Evolutionary conservation across 1,140 invertebrate species (phyloP).

Genomic region (Euura saliciscinereae): DNA sequence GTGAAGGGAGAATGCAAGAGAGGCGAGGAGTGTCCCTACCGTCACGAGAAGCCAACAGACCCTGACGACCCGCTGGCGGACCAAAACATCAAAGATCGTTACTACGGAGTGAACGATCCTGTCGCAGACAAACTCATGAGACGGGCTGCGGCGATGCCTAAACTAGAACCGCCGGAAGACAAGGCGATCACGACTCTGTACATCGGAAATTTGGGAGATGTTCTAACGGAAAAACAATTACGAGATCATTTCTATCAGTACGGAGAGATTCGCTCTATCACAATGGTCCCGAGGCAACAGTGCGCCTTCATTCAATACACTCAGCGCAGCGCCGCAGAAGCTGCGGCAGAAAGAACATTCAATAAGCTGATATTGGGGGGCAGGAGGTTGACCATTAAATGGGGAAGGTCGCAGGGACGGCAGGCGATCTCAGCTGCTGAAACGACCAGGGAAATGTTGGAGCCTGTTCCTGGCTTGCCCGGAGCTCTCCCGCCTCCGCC

Average conservation of each 20-base stretch:
- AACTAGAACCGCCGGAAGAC: slow-evolving; percentile 94
- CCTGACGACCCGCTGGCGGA: slow-evolving; percentile 98
- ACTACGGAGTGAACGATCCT: slow-evolving; percentile 98
- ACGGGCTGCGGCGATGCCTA: slow-evolving; percentile 91
- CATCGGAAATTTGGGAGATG: slow-evolving; percentile 90
- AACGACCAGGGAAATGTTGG: slow-evolving; percentile 63
- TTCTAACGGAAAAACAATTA: slow-evolving; percentile 89
- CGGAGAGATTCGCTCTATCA: slow-evolving; percentile 96
- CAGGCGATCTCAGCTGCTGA: slow-evolving; percentile 60
- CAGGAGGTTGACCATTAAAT: slow-evolving; percentile 91
- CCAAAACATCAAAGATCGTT: slow-evolving; percentile 99
- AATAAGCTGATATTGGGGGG: slow-evolving; percentile 92
- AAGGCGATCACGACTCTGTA: slow-evolving; percentile 96
- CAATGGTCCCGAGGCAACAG: slow-evolving; percentile 90
- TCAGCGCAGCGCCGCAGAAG: slow-evolving; percentile 84
- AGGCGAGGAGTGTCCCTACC: slow-evolving; percentile 99
- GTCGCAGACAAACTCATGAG: slow-evolving; percentile 98
- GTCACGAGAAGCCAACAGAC: slow-evolving; percentile 99
- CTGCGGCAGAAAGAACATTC: slow-evolving; percentile 95
- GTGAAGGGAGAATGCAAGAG: slow-evolving; percentile 99
- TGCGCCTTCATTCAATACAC: slow-evolving; percentile 99
- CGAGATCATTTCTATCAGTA: slow-evolving; percentile 97
- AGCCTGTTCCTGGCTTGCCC: slow-evolving; percentile 88
- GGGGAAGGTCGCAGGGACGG: slow-evolving; percentile 90
- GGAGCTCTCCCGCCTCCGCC: slow-evolving; percentile 81